Conservation (phyloP, 2,113 vertebrate genomes). For the Chaetodon trifascialis region DNA sequence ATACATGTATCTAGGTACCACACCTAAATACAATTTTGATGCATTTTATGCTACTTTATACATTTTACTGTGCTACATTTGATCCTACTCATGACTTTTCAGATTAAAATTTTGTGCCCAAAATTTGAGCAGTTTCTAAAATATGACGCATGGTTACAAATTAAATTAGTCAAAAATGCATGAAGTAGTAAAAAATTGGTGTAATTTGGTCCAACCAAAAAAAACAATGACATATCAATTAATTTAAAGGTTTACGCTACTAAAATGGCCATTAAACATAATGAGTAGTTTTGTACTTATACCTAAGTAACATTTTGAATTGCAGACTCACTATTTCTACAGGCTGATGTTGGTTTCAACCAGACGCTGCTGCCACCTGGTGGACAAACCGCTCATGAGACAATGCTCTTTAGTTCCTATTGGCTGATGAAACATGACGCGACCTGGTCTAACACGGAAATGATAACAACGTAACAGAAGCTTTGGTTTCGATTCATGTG, state of each 20-base stretch:
- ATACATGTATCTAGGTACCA: neutral
- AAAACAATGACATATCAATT: neutral
- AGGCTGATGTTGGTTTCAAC: neutral
- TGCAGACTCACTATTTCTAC: no score
- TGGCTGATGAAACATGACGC: conserved; percentile 52
- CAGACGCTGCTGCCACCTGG: conserved; percentile 38
- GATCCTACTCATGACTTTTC: neutral
- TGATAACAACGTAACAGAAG: accelerated
- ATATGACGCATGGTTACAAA: neutral
- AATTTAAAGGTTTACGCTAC: neutral
- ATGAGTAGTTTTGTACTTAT: neutral
- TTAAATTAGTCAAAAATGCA: neutral
- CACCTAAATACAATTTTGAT: neutral
- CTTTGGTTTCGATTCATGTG: conserved; percentile 23
- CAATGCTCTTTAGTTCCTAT: conserved; percentile 11
- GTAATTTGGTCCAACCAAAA: neutral
- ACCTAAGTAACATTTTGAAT: neutral
- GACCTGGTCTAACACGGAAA: conserved; percentile 39
- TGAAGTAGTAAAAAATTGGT: neutral
- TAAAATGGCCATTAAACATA: neutral
- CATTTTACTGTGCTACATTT: neutral
- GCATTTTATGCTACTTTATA: neutral
- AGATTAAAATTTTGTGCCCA: neutral
- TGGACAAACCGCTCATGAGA: neutral
- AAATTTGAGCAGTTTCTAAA: neutral